Evolutionary conservation across 2,888 invertebrate genomes (phyloP).

Genomic region (Anorthoa munda): DNA sequence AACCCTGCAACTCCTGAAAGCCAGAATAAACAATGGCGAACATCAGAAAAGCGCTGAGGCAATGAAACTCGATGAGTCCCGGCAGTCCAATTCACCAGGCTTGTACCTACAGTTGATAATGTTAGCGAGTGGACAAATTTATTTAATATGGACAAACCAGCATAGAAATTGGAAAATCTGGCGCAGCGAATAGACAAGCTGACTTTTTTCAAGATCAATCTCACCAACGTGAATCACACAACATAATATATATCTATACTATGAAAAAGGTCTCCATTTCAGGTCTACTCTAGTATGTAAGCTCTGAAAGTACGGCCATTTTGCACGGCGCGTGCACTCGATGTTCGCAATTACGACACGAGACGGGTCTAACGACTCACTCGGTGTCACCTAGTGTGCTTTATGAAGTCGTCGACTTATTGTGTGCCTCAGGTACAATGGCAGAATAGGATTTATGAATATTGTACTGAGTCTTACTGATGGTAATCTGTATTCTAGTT

Average conservation of each 20-base stretch:
- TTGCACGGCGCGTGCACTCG: conserved; percentile 37
- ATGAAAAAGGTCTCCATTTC: not conserved
- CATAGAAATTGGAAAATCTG: not conserved
- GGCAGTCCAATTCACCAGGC: not conserved
- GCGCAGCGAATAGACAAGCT: not conserved
- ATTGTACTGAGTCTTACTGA: not conserved
- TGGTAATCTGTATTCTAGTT: not conserved
- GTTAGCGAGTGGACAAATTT: not conserved
- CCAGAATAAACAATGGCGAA: not conserved
- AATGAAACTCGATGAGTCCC: not conserved
- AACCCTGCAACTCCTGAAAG: not conserved
- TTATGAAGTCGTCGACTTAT: conserved; percentile 23
- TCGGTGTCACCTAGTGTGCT: conserved; percentile 30
- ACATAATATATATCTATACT: not conserved
- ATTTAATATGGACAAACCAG: not conserved
- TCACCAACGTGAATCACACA: not conserved
- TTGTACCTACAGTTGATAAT: not conserved
- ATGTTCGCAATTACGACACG: conserved; percentile 43
- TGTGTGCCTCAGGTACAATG: conserved; percentile 11
- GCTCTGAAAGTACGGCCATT: conserved; percentile 33
- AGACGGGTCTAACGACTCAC: conserved; percentile 27
- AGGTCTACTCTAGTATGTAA: not conserved
- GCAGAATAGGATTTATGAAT: conserved; percentile 6
- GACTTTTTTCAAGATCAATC: not conserved
- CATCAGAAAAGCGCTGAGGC: too few relatives aligned